Percentiles rank a stretch among this genome's conserved stretches.
Evolutionary conservation across 2,888 invertebrate species (phyloP).

Genomic region (Harmothoe impar): DNA sequence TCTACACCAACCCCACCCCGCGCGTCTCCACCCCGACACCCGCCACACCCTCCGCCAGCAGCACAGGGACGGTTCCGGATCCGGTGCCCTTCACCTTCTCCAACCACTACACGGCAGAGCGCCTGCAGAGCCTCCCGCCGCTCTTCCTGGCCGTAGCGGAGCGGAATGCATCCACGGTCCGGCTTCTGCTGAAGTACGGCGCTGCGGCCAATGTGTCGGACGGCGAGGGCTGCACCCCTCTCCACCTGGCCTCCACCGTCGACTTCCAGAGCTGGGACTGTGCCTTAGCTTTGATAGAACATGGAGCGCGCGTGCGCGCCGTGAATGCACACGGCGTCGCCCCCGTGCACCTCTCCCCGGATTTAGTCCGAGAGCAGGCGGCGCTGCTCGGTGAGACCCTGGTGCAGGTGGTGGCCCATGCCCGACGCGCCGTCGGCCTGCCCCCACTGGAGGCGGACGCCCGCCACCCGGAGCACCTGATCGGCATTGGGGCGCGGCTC

Average conservation of each 20-base stretch:
- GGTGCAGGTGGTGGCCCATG: not conserved
- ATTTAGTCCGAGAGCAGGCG: constrained; percentile 85
- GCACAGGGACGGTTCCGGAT: constrained; percentile 52
- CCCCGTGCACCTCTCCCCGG: constrained; percentile 85
- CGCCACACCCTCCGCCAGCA: not conserved
- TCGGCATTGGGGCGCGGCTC: constrained; percentile 52
- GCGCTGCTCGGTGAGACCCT: constrained; percentile 84
- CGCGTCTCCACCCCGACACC: constrained; percentile 85
- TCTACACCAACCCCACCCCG: constrained; percentile 84
- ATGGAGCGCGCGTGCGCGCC: constrained; percentile 84
- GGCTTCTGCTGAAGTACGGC: constrained; percentile 86
- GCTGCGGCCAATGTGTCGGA: constrained; percentile 85
- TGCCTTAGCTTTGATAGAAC: constrained; percentile 85
- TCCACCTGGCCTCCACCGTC: constrained; percentile 86
- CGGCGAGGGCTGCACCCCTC: constrained; percentile 85
- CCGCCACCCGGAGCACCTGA: constrained; percentile 54
- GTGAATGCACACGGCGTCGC: constrained; percentile 85
- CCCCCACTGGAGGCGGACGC: not conserved
- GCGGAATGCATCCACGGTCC: constrained; percentile 85
- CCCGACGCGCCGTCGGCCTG: not conserved
- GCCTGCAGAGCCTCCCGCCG: constrained; percentile 86
- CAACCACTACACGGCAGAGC: constrained; percentile 84
- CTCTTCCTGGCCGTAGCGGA: constrained; percentile 86
- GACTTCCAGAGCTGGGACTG: constrained; percentile 86
- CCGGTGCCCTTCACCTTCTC: constrained; percentile 71